phyloP scores from a whole-genome alignment of 2,888 invertebrate genomes.

The Microctonus brassicae region DNA sequence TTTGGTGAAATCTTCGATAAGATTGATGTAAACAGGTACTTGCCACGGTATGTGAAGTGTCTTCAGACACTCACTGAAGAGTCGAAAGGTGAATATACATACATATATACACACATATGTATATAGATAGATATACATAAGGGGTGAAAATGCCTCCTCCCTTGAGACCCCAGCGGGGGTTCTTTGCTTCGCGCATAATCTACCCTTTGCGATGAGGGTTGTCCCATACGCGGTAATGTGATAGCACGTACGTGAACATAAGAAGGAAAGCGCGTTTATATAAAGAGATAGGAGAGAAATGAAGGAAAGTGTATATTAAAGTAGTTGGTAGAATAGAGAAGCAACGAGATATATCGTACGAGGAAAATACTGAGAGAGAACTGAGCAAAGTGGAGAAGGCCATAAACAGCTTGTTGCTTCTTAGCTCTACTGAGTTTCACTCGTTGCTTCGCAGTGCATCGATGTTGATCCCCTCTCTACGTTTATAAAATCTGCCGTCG shows the following conservation, averaged over 20 bases:
- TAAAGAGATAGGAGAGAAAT: conserved; percentile 6
- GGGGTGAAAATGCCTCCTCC: conserved; percentile 13
- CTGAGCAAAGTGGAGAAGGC: conserved; percentile 53
- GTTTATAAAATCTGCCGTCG: too few species aligned
- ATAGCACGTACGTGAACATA: conserved; percentile 42
- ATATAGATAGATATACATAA: conserved; percentile 34
- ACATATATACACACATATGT: not conserved
- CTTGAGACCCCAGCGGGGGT: conserved; percentile 52
- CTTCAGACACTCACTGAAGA: conserved; percentile 46
- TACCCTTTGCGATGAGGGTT: conserved; percentile 26
- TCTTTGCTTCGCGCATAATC: conserved; percentile 44
- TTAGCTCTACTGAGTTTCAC: conserved; percentile 43
- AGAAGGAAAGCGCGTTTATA: conserved; percentile 37
- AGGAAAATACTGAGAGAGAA: conserved; percentile 38
- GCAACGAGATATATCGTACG: not conserved
- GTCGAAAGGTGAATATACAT: conserved; percentile 4
- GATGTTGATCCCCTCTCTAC: too few species aligned
- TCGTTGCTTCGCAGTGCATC: not conserved
- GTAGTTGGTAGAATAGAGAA: not conserved
- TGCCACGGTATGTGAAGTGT: conserved; percentile 53
- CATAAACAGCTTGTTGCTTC: conserved; percentile 69
- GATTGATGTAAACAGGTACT: conserved; percentile 66
- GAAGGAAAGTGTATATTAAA: too few species aligned
- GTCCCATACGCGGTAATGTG: conserved; percentile 13
- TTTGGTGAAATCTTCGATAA: conserved; percentile 62